These are phyloP conservation scores for Acrossocheilus wenchowensis DNA, from an alignment of 2,797 vertebrate species.

Conservation along the genomic window DNA sequence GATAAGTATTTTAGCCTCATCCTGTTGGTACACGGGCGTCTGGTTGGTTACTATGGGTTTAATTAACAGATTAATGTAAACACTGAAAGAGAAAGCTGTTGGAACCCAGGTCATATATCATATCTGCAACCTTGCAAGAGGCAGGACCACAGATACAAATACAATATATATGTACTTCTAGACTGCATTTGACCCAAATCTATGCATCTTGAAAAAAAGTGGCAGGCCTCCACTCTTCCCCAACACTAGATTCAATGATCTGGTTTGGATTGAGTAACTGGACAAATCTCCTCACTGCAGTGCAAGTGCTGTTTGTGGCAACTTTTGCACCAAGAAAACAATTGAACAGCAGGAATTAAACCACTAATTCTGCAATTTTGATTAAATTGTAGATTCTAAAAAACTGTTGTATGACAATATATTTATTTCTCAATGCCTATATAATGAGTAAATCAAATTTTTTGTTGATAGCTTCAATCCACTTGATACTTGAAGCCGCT, in stretches of 20 bases:
- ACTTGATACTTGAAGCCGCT: too few relatives aligned
- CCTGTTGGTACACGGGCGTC: neutral
- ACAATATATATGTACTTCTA: neutral
- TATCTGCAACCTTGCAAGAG: neutral
- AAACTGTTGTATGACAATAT: too few relatives aligned
- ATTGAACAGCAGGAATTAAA: too few relatives aligned
- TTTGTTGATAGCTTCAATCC: too few relatives aligned
- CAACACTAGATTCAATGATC: neutral
- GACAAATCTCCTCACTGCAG: neutral
- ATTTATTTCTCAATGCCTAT: too few relatives aligned
- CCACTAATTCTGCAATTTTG: too few relatives aligned
- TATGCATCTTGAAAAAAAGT: neutral
- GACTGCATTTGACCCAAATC: neutral
- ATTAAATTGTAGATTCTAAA: too few relatives aligned
- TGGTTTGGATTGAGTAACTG: slow-evolving; percentile 30
- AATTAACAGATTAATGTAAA: slow-evolving; percentile 26
- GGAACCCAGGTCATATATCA: neutral
- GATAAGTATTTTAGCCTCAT: neutral
- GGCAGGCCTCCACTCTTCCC: neutral
- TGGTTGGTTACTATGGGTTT: neutral
- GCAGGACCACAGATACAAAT: neutral
- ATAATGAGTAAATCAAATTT: too few relatives aligned
- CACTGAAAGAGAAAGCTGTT: neutral
- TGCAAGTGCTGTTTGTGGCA: neutral
- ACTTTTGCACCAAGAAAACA: too few relatives aligned